Conservation (phyloP, 2,888 invertebrate genomes). For the Ophonus ardosiacus region DNA sequence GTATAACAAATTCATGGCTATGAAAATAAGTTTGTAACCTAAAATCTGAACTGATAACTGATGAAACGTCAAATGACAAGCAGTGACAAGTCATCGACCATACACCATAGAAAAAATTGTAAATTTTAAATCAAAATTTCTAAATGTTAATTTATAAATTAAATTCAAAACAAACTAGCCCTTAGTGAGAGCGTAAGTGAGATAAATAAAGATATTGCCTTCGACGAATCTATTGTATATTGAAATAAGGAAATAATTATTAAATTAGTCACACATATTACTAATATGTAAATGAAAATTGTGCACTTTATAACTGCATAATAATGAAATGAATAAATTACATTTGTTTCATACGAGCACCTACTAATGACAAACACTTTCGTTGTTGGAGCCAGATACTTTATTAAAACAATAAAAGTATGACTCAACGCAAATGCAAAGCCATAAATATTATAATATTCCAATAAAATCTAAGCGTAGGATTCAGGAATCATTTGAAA, state of each 20-base stretch:
- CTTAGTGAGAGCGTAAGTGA: too few relatives aligned
- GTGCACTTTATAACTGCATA: background rate
- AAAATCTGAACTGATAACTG: too few relatives aligned
- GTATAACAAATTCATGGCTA: too few relatives aligned
- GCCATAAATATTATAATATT: constrained; percentile 38
- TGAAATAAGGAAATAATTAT: background rate
- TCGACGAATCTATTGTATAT: background rate
- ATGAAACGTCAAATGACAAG: too few relatives aligned
- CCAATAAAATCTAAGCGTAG: constrained; percentile 21
- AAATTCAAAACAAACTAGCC: too few relatives aligned
- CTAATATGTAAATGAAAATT: background rate
- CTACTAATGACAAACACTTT: background rate
- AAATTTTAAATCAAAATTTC: too few relatives aligned
- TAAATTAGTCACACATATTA: background rate
- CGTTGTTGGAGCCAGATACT: background rate
- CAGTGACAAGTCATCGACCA: too few relatives aligned
- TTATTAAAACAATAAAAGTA: constrained; percentile 4
- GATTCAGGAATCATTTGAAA: constrained; percentile 18
- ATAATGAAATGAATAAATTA: constrained; percentile 1
- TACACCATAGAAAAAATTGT: too few relatives aligned
- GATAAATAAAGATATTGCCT: too few relatives aligned
- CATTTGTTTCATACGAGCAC: background rate
- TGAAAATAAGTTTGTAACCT: too few relatives aligned
- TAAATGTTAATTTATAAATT: too few relatives aligned
- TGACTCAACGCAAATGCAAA: constrained; percentile 2